Evolutionary conservation across 2,888 invertebrate genomes (phyloP).

Genomic region (Campoletis raptor): DNA sequence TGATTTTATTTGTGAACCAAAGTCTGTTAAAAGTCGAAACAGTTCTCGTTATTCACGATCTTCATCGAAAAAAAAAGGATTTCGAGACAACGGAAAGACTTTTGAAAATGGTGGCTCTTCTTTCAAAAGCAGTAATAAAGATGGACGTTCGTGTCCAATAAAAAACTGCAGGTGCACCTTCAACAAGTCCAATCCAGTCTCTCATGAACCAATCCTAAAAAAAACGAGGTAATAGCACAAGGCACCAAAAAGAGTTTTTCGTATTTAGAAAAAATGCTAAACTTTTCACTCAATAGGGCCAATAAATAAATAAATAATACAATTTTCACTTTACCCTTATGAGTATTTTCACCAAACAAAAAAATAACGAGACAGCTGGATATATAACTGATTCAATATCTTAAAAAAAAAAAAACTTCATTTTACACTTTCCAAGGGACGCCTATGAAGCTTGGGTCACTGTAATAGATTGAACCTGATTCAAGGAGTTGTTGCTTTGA

Average conservation of each 20-base stretch:
- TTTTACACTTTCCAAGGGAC: too few relatives aligned
- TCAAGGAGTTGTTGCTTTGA: not conserved
- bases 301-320: not conserved
- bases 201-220: not conserved
- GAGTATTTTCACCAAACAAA: too few relatives aligned
- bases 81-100: conserved; percentile 3
- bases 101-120: not conserved
- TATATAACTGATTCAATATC: too few relatives aligned
- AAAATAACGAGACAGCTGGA: too few relatives aligned
- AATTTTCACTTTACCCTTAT: too few relatives aligned
- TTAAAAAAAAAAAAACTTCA: too few relatives aligned
- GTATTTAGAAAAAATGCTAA: not conserved
- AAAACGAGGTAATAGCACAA: conserved; percentile 40
- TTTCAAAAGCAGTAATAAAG: conserved; percentile 14
- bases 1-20: conserved; percentile 21
- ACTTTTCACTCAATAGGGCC: not conserved
- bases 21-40: conserved; percentile 4
- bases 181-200: not conserved
- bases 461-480: too few relatives aligned
- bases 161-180: conserved; percentile 16
- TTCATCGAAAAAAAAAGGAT: conserved; percentile 30
- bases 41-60: not conserved
- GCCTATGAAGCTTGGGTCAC: too few relatives aligned
- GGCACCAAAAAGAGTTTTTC: not conserved
- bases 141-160: not conserved